phyloP scores from a whole-genome alignment of 1,140 invertebrate species.

The Listronotus oregonensis region DNA sequence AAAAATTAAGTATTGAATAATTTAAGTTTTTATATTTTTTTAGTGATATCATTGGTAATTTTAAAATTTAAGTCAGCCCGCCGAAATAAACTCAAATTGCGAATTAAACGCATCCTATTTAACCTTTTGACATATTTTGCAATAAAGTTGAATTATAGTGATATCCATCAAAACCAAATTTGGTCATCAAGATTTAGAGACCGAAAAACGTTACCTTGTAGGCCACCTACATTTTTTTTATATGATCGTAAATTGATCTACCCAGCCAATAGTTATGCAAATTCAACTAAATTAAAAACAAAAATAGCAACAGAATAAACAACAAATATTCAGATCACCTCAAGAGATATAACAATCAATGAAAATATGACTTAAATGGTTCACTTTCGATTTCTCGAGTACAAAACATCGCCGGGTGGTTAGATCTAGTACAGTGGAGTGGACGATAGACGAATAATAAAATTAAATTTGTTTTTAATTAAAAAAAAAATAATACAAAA shows the following conservation, averaged over 20 bases:
- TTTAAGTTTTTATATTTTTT: no score
- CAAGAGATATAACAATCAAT: constrained; percentile 38
- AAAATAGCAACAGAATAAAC: constrained; percentile 31
- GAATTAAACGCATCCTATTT: no score
- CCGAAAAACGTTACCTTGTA: constrained; percentile 4
- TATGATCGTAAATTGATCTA: constrained; percentile 6
- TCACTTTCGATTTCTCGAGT: constrained; percentile 38
- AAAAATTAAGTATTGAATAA: no score
- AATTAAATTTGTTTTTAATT: background rate
- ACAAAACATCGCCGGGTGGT: constrained; percentile 33
- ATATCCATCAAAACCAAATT: constrained; percentile 7
- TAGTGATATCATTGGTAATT: no score
- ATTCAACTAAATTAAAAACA: constrained; percentile 24
- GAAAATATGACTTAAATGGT: constrained; percentile 40
- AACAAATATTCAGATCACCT: constrained; percentile 34
- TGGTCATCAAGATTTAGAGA: background rate
- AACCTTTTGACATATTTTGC: no score
- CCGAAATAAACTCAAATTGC: no score
- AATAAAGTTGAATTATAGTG: no score
- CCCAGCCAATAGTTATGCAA: constrained; percentile 28
- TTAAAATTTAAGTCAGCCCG: no score
- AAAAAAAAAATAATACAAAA: no score
- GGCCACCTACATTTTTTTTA: constrained; percentile 21
- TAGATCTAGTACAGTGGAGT: constrained; percentile 24
- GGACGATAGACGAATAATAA: background rate